Percentiles rank a stretch among this genome's conserved stretches.
These are phyloP conservation scores for Xenopus laevis DNA, from an alignment of 2,113 vertebrate genomes.

Conservation along the genomic window DNA sequence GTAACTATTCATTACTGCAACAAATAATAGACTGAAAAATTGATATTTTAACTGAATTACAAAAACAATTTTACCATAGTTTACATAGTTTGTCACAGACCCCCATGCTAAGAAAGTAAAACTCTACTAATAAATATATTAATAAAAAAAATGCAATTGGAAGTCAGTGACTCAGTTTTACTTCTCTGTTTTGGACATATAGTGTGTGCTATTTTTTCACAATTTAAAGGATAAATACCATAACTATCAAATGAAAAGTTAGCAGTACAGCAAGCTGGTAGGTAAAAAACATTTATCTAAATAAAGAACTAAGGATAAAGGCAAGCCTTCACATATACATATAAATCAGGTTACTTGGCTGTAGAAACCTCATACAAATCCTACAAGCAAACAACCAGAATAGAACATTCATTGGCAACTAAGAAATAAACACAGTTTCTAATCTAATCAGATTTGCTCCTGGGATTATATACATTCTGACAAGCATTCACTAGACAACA, in stretches of 20 bases:
- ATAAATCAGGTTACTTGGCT: conserved; percentile 29
- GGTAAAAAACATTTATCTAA: conserved; percentile 25
- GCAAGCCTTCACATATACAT: conserved; percentile 4
- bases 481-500: conserved; percentile 39
- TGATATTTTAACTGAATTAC: neutral
- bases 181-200: conserved; percentile 24
- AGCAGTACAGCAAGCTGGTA: conserved; percentile 12
- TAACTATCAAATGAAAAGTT: conserved; percentile 30
- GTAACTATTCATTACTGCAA: neutral
- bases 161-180: conserved; percentile 29
- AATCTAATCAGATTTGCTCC: conserved; percentile 34
- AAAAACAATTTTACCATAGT: conserved; percentile 31
- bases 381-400: conserved; percentile 31
- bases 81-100: conserved; percentile 23
- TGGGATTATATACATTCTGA: conserved; percentile 42
- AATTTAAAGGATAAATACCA: conserved; percentile 35
- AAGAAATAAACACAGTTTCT: conserved; percentile 21
- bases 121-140: conserved; percentile 20
- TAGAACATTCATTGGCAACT: conserved; percentile 34
- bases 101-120: conserved; percentile 29
- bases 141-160: neutral
- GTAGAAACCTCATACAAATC: conserved; percentile 19
- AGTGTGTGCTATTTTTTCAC: conserved; percentile 29
- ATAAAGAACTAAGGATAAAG: conserved; percentile 23
- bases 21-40: neutral